phyloP scores from a whole-genome alignment of 2,797 vertebrate genomes.

The Rhynchonycteris naso region DNA sequence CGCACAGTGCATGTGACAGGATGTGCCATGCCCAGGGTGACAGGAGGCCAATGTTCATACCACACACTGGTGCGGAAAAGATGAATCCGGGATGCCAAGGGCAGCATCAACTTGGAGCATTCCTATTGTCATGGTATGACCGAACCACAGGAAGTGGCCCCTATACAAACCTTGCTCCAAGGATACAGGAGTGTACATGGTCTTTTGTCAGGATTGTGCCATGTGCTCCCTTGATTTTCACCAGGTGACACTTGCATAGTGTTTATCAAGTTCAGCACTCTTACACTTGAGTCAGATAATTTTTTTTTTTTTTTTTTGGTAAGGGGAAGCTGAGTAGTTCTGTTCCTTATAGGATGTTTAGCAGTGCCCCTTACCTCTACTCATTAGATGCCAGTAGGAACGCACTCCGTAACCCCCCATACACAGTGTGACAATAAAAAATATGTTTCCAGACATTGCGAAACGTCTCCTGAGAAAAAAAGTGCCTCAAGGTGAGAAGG shows the following conservation, averaged over 20 bases:
- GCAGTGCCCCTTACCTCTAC: not conserved
- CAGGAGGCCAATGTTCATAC: not conserved
- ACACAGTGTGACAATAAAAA: not conserved
- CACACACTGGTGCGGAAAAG: not conserved
- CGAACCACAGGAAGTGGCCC: not conserved
- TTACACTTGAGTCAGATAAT: not conserved
- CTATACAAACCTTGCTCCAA: not conserved
- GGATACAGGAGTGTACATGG: not conserved
- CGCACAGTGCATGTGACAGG: not conserved
- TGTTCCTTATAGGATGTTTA: not conserved
- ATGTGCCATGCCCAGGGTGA: accelerated
- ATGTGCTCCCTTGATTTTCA: not conserved
- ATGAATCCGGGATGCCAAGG: not conserved
- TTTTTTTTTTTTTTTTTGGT: not conserved
- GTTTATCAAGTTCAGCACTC: not conserved
- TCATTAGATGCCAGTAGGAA: not conserved
- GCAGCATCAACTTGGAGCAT: not conserved
- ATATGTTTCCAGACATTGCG: not conserved
- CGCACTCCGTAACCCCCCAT: accelerated
- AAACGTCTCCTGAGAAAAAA: not conserved
- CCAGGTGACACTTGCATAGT: not conserved
- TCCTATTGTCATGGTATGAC: not conserved
- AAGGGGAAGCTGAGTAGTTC: too few relatives aligned
- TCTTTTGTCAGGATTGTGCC: not conserved
- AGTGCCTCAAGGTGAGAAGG: not conserved